Conservation (phyloP, 2,797 vertebrate genomes). For the Bradypodion ventrale region DNA sequence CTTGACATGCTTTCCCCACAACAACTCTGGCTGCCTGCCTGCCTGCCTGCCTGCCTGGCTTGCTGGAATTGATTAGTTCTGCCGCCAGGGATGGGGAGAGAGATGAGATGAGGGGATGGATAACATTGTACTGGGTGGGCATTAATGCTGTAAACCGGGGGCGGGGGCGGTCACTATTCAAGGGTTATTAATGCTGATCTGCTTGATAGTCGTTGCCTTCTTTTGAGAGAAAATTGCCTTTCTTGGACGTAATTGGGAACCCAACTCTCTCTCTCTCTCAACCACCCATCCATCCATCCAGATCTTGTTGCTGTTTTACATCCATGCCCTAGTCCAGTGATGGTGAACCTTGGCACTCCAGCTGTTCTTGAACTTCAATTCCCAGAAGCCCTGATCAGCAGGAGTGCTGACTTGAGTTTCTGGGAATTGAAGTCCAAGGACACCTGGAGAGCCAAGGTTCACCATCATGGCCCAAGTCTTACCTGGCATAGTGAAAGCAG, state of each 20-base stretch:
- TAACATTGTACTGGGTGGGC: neutral
- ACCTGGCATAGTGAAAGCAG: neutral
- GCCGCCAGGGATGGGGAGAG: neutral
- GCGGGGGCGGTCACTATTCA: neutral
- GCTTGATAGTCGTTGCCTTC: neutral
- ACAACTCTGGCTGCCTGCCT: neutral
- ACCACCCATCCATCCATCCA: neutral
- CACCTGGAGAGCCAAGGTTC: too few relatives aligned
- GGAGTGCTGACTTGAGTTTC: too few relatives aligned
- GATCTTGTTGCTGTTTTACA: too few relatives aligned
- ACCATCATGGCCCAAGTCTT: too few relatives aligned
- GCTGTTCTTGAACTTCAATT: too few relatives aligned
- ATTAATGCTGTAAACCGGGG: neutral
- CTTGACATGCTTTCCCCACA: neutral
- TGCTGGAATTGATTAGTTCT: neutral
- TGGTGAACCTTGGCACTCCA: too few relatives aligned
- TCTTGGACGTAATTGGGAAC: neutral
- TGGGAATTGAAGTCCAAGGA: too few relatives aligned
- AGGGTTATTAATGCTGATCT: neutral
- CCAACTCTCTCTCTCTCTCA: neutral
- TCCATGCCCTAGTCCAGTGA: too few relatives aligned
- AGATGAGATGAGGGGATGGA: neutral
- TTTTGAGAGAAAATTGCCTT: neutral
- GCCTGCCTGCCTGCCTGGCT: constrained; percentile 6
- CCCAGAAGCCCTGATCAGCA: too few relatives aligned